Evolutionary conservation across 2,797 vertebrate species (phyloP).

Genomic region (Gambelia wislizenii): DNA sequence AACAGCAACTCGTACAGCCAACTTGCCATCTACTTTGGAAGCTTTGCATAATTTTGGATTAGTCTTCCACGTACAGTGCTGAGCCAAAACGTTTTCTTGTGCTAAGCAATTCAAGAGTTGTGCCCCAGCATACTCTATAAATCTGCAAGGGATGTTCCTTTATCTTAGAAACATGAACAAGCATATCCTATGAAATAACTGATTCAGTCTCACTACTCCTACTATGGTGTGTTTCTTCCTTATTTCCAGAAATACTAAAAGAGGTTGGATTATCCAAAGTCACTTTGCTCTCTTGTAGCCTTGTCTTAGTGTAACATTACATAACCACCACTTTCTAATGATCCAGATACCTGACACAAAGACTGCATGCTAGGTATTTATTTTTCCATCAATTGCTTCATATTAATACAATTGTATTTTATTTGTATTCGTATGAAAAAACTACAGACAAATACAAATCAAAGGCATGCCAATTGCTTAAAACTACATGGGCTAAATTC

Average conservation of each 20-base stretch:
- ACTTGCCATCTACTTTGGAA: fast-evolving
- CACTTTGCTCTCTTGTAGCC: background rate
- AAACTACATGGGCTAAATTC: background rate
- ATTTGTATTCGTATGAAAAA: background rate
- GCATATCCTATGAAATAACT: background rate
- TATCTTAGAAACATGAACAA: too few relatives aligned
- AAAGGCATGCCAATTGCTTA: background rate
- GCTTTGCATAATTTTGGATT: background rate
- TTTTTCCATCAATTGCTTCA: background rate
- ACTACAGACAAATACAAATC: background rate
- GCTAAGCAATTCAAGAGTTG: background rate
- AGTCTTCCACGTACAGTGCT: background rate
- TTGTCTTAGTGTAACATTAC: background rate
- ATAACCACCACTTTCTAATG: background rate
- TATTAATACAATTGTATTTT: too few relatives aligned
- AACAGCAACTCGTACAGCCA: background rate
- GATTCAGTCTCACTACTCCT: too few relatives aligned
- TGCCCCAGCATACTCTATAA: background rate
- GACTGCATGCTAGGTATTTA: background rate
- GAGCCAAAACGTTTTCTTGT: background rate
- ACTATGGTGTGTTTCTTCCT: background rate
- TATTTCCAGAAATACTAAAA: background rate
- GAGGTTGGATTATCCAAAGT: background rate
- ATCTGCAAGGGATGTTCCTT: background rate
- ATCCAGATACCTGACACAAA: background rate